phyloP scores from a whole-genome alignment of 2,888 invertebrate species.

The Archips crataeganus region DNA sequence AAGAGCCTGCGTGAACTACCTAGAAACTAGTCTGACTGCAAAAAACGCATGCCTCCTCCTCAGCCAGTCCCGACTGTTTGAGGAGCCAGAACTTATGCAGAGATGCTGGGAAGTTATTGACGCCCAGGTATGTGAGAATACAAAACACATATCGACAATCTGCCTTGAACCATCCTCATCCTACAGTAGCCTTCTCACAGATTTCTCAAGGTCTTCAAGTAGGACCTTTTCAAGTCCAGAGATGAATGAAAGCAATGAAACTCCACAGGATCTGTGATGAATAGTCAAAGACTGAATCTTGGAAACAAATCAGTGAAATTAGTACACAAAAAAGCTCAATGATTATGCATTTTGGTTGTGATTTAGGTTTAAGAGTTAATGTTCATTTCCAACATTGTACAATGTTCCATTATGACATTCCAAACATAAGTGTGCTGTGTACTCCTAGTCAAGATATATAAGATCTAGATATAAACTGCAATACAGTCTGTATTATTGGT shows the following conservation, averaged over 20 bases:
- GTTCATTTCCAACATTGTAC: slow-evolving; percentile 45
- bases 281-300: slow-evolving; percentile 38
- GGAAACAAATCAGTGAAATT: slow-evolving; percentile 26
- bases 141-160: slow-evolving; percentile 79
- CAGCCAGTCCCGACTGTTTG: slow-evolving; percentile 97
- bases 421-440: slow-evolving; percentile 21
- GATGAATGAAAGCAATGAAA: slow-evolving; percentile 69
- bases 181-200: slow-evolving; percentile 76
- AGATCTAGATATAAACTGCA: slow-evolving; percentile 66
- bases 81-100: slow-evolving; percentile 98
- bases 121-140: slow-evolving; percentile 92
- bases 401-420: slow-evolving; percentile 31
- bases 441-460: slow-evolving; percentile 50
- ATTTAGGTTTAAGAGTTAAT: slow-evolving; percentile 61
- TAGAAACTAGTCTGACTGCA: slow-evolving; percentile 98
- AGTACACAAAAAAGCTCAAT: slow-evolving; percentile 36
- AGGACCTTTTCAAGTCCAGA: slow-evolving; percentile 74
- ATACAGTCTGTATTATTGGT: slow-evolving; percentile 75
- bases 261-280: slow-evolving; percentile 63
- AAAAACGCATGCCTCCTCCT: slow-evolving; percentile 98
- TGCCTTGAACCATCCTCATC: slow-evolving; percentile 76
- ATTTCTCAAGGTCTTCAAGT: slow-evolving; percentile 76
- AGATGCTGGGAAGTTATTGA: slow-evolving; percentile 99
- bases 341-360: slow-evolving; percentile 73
- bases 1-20: slow-evolving; percentile 96